These are phyloP conservation scores for Manis javanica DNA, from an alignment of 2,797 vertebrate species.

Conservation along the genomic window DNA sequence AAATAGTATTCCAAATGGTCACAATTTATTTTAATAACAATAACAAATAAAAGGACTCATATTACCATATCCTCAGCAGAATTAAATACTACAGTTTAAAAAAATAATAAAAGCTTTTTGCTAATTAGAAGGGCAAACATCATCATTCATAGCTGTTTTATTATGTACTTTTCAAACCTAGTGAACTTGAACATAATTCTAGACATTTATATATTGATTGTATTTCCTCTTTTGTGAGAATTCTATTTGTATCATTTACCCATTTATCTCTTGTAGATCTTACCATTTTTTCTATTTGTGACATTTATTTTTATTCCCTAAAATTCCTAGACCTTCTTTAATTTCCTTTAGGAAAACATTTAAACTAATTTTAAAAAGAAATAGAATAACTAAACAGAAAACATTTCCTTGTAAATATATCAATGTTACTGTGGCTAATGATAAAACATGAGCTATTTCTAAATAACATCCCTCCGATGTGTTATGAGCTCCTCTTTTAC, in stretches of 20 bases:
- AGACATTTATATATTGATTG: not conserved
- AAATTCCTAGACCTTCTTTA: not conserved
- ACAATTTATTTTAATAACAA: not conserved
- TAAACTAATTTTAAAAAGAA: slow-evolving; percentile 32
- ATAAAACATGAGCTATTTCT: slow-evolving; percentile 12
- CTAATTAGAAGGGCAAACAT: not conserved
- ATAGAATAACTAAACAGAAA: slow-evolving; percentile 26
- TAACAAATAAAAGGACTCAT: not conserved
- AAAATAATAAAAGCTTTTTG: not conserved
- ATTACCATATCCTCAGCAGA: not conserved
- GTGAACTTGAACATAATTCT: not conserved
- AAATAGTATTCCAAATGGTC: not conserved
- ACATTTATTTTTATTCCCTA: slow-evolving; percentile 9
- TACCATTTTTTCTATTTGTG: not conserved
- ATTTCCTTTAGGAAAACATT: not conserved
- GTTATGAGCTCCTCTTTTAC: slow-evolving; percentile 22
- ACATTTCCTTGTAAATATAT: not conserved
- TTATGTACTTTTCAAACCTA: not conserved
- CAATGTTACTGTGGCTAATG: not conserved
- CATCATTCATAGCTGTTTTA: not conserved
- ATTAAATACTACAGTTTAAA: not conserved
- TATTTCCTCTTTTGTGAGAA: not conserved
- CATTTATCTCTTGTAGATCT: not conserved
- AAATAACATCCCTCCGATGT: not conserved
- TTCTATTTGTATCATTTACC: not conserved